A percentile compares a stretch with the other conserved stretches of the same genome.
Conservation (phyloP, 2,888 invertebrate species). For the Stramonita haemastoma region DNA sequence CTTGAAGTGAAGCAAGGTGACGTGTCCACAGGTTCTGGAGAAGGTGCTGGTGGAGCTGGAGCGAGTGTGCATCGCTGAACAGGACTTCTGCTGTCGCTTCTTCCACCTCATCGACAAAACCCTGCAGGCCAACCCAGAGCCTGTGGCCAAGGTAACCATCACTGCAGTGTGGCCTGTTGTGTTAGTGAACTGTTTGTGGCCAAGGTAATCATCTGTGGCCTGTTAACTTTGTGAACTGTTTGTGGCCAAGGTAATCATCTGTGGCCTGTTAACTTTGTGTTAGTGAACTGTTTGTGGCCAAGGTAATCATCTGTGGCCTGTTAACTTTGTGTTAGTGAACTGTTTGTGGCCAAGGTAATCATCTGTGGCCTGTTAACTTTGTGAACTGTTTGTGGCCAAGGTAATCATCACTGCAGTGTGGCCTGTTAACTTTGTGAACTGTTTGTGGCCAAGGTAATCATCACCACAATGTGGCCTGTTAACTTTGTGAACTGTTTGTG, state of each 20-base stretch:
- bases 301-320: conserved; percentile 31
- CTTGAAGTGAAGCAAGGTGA: too few species aligned
- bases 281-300: conserved; percentile 40
- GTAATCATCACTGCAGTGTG: neutral
- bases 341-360: conserved; percentile 47
- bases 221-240: neutral
- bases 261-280: neutral
- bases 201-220: conserved; percentile 37
- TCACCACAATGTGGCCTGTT: neutral
- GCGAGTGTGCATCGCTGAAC: conserved; percentile 94
- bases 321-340: neutral
- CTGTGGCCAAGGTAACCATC: conserved; percentile 48
- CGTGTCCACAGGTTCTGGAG: conserved; percentile 82
- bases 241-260: conserved; percentile 47
- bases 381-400: conserved; percentile 45
- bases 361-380: neutral
- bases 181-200: conserved; percentile 35
- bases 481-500: conserved; percentile 20
- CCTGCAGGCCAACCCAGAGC: conserved; percentile 40
- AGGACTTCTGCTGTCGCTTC: conserved; percentile 95
- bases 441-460: conserved; percentile 47
- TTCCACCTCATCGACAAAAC: conserved; percentile 83
- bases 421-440: neutral
- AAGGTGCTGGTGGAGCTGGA: conserved; percentile 92
- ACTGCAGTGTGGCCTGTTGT: neutral